Percentiles rank a stretch among this genome's conserved stretches.
Conservation (phyloP, 2,797 vertebrate genomes). For the Leptatherina wallacei region DNA sequence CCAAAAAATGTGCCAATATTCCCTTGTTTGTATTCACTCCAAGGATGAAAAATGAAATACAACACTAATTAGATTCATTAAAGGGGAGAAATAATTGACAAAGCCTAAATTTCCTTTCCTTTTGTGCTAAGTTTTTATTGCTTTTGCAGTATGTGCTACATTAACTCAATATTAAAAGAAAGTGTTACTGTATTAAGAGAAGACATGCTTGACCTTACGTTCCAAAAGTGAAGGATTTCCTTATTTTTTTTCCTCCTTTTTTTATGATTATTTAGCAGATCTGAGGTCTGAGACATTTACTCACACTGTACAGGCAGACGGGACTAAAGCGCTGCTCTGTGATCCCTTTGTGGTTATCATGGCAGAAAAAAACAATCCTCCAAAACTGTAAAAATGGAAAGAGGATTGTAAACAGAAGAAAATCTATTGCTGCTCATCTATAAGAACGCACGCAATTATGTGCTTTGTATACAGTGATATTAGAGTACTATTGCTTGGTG, state of each 20-base stretch:
- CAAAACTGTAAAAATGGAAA: not conserved
- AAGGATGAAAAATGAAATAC: too few relatives aligned
- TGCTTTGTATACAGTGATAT: not conserved
- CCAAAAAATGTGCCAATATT: not conserved
- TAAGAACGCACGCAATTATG: slow-evolving; percentile 16
- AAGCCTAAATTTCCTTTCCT: not conserved
- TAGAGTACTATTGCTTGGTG: slow-evolving; percentile 38
- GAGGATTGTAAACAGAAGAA: slow-evolving; percentile 16
- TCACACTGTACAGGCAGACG: not conserved
- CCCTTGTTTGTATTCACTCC: too few relatives aligned
- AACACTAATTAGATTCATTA: not conserved
- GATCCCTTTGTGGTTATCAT: not conserved
- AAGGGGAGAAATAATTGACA: not conserved
- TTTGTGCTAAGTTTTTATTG: not conserved
- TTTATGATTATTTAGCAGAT: slow-evolving; percentile 3
- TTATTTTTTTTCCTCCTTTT: not conserved
- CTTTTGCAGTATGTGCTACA: slow-evolving; percentile 15
- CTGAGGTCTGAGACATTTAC: slow-evolving; percentile 17
- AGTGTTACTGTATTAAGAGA: slow-evolving; percentile 5
- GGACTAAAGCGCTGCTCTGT: slow-evolving; percentile 15
- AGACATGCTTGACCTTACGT: slow-evolving; percentile 10
- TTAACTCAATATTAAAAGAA: not conserved
- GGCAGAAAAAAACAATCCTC: slow-evolving; percentile 11
- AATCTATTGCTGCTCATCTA: slow-evolving; percentile 28
- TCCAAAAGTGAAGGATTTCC: slow-evolving; percentile 2